Evolutionary conservation across 1,140 invertebrate species (phyloP), one percentile per base, ranked within the genome.

Genomic region (Cydia splendana): DNA sequence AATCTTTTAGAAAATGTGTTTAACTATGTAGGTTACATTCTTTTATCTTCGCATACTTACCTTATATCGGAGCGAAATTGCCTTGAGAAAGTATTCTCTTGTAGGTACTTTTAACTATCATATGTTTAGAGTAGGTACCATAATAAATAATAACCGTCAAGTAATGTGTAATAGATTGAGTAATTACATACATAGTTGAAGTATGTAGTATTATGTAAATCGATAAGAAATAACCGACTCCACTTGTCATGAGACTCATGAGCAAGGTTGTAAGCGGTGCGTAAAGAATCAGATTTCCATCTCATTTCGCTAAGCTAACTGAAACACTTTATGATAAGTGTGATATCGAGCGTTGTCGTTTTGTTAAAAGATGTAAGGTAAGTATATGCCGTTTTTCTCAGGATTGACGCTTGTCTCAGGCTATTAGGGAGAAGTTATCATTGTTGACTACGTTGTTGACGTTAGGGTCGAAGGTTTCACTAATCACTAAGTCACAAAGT

Each of bases 201-300:
- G 38, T 71, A 38, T 45, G 67, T 71, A 38, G 34, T 71, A 38
- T 71, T 71, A 71, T 71, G 67, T 71, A 71, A 71, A 71, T 71
- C 9, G 15, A 71, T 20, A 71, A 71, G 67, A 71, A 71, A 38
- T 71, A 71, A 15, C 67, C 69, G 65, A 74, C 53, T 79, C 78
- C 57, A 51, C 76, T 51, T 74, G 75, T 77, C 71, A 53, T 38
- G 2, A 24, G 24, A n/a, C n/a, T n/a, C n/a, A n/a, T n/a, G 20
- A 69, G 74, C 80, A 83, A 83, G 82, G 82, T 75, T 75, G 38
- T 77, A 67, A 81, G 77, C 76, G 73, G 79, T 48, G 80, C 80
- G 77, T 79, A 79, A 81, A 81, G 78, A 80, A 81, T 83, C 82
- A 77, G 76, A 77, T 83, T 78, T 80, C 82, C 57, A 78, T 77